Base-by-base conservation (phyloP, 2,113 vertebrate species). In the Acrocephalus arundinaceus region DNA sequence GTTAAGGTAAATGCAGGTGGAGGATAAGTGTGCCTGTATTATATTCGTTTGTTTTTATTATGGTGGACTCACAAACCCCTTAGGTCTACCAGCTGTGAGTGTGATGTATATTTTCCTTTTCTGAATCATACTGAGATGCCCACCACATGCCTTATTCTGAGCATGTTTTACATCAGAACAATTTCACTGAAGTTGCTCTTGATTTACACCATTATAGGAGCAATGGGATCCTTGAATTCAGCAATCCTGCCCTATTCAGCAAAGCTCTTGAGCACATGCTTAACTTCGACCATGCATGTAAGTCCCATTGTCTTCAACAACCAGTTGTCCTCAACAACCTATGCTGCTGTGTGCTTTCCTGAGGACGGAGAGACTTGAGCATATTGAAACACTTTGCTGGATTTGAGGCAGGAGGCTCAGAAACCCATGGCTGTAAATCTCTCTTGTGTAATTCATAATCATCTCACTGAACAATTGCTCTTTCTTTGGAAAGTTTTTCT, bases 1-100 rank as follows among this genome's bases (percentile, higher is more conserved):
- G 98, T 99, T 94, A 99, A 99, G 99, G 99, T 99, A 98, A 98
- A 77, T 91, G 41, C 43, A 92, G 39, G 48, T 21, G n/a, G 41
- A 65, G 37, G 27, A 81, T 61, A 63, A 86, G 24, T 20, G 33
- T 67, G 11, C 43, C 61, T 91, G 25, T 72, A 20, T 90, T 86
- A 12, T 61, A 84, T 78, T 43, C 39, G 66, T 28, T 58, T 16
- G 15, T 41, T 89, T 92, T 94, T 92, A 54, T 85, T 62, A 15
- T 0, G 1, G 7, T 58, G 83, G 49, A 48, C 54, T 92, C 7
- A 3, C 15, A 92, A 94, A 72, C 2, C 61, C 54, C 31, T 8
- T 49, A 58, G 49, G 59, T 87, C 72, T 87, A 25, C 63, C 57
- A 92, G 45, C 61, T 84, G 68, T 0, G 2, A 82, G 39, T 7